A percentile compares a stretch with the other conserved stretches of the same genome.
Evolutionary conservation across 2,888 invertebrate genomes (phyloP).

Genomic region (Dynastes hyllus): DNA sequence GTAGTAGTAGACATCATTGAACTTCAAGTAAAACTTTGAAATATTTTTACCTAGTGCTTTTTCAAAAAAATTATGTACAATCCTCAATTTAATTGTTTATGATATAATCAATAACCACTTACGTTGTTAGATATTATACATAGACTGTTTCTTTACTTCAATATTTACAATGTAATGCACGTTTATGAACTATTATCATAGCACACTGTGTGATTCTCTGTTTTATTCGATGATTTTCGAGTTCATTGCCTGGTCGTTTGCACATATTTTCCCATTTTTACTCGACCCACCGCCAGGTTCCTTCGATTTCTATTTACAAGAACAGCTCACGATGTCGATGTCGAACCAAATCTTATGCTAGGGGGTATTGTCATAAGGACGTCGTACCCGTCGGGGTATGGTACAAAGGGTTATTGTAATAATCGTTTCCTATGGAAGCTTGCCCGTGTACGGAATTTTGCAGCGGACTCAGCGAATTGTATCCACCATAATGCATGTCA

Average conservation of each 20-base stretch:
- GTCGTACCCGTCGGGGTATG: conserved; percentile 81
- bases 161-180: conserved; percentile 41
- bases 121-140: conserved; percentile 12
- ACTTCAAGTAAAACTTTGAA: conserved; percentile 30
- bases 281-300: neutral
- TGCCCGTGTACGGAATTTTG: conserved; percentile 76
- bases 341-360: conserved; percentile 79
- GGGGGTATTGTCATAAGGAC: conserved; percentile 94
- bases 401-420: conserved; percentile 90
- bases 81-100: conserved; percentile 19
- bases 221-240: conserved; percentile 13
- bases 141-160: conserved; percentile 22
- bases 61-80: conserved; percentile 32
- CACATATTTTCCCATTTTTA: conserved; percentile 1
- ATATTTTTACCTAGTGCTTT: conserved; percentile 15
- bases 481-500: conserved; percentile 81
- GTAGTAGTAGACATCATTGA: conserved; percentile 4
- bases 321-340: conserved; percentile 13
- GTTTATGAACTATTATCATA: conserved; percentile 19
- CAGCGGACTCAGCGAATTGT: conserved; percentile 77
- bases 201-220: conserved; percentile 8
- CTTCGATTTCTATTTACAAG: conserved; percentile 31
- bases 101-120: conserved; percentile 36
- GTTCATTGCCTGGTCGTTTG: neutral
- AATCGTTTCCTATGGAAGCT: conserved; percentile 77